Base-by-base conservation (phyloP, 2,888 invertebrate species). In the Eupithecia exiguata region DNA sequence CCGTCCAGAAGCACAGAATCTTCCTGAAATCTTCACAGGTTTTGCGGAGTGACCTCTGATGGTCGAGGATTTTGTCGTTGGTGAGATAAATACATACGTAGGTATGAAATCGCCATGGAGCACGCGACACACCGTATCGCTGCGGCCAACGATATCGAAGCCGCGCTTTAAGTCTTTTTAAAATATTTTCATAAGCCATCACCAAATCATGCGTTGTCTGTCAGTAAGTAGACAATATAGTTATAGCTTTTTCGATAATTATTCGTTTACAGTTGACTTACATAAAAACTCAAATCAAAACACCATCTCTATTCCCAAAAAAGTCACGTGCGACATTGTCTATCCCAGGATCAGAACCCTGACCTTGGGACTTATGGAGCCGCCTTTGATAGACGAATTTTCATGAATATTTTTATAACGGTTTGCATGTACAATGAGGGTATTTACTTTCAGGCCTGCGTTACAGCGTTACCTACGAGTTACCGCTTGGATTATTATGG, bases 371-470 rank as follows among this genome's bases (percentile, higher is more conserved):
- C 65, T 78, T 71, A 66, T 61, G 69, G 75, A 73, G 66, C 68
- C 71, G 75, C 71, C 43, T 69, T 68, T 74, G 69, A 73, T 71
- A 61, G 74, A 69, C 62, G 72, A 76, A 79, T 80, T 84, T 84
- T 83, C 86, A 86, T 86, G 85, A 86, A 86, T 86, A 86, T 85
- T 85, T 85, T 84, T 81, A 83, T 82, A 81, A 78, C 79, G 76
- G 84, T 86, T 86, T 84, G 83, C 84, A 86, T 86, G 75, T 68
- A 74, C 76, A 74, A 79, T 74, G 70, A 73, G 72, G 62, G 62
- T 68, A 61, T 69, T 75, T 77, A 75, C 68, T 74, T 77, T 76
- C 62, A 74, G 70, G 70, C 69, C 71, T 76, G 21, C 66, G 16
- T 67, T 58, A 49, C 49, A 49, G n/a, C n/a, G n/a, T 49, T 53